These are phyloP conservation scores for Dioctria rufipes DNA, from an alignment of 2,888 invertebrate genomes.

Conservation along the genomic window DNA sequence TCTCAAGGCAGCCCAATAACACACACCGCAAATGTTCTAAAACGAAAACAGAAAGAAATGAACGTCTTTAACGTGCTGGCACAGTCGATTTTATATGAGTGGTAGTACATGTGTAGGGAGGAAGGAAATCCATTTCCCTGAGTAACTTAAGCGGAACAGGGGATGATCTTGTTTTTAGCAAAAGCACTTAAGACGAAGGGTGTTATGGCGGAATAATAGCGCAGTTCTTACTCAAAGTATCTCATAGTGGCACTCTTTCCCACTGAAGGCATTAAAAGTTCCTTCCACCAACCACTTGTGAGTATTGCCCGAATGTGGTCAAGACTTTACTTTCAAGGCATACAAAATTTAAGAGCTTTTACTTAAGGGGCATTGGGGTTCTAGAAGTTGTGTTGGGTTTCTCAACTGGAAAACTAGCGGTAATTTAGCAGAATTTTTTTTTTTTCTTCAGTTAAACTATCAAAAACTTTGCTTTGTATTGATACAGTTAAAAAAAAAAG, in stretches of 20 bases:
- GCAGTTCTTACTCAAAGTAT: slow-evolving; percentile 40
- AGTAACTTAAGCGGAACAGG: slow-evolving; percentile 54
- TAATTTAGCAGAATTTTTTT: slow-evolving; percentile 14
- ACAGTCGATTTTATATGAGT: slow-evolving; percentile 50
- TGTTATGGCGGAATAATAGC: slow-evolving; percentile 52
- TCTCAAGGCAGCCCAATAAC: slow-evolving; percentile 2
- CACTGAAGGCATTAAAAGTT: slow-evolving; percentile 51
- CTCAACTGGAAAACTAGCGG: slow-evolving; percentile 45
- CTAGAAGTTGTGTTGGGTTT: slow-evolving; percentile 1
- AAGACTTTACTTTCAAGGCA: slow-evolving; percentile 42
- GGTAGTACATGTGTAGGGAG: slow-evolving; percentile 45
- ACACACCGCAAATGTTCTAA: slow-evolving; percentile 21
- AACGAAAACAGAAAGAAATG: not conserved
- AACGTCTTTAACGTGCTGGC: slow-evolving; percentile 38
- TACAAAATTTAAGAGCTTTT: slow-evolving; percentile 42
- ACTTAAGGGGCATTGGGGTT: slow-evolving; percentile 33
- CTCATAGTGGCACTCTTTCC: slow-evolving; percentile 36
- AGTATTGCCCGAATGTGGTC: slow-evolving; percentile 45
- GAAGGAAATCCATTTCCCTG: slow-evolving; percentile 53
- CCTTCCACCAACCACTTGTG: slow-evolving; percentile 39
- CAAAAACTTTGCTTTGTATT: slow-evolving; percentile 39
- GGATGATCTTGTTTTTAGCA: slow-evolving; percentile 53
- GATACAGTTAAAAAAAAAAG: slow-evolving; percentile 42
- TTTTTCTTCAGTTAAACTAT: slow-evolving; percentile 39
- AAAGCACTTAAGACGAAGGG: slow-evolving; percentile 50